These are phyloP conservation scores for Aricia artaxerxes DNA, from an alignment of 2,888 invertebrate species.

Conservation along the genomic window DNA sequence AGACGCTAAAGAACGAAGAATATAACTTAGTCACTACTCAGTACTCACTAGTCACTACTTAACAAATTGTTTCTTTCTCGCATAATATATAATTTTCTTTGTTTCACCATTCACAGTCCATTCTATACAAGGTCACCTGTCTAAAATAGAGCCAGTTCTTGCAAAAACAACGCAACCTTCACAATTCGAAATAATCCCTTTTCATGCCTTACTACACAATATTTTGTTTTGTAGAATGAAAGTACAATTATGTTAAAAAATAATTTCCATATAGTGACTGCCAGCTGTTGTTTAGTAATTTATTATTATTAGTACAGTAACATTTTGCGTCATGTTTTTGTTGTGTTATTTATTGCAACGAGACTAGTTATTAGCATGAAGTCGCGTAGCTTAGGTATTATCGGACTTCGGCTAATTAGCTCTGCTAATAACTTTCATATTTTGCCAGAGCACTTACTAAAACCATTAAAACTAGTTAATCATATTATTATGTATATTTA, in stretches of 20 bases:
- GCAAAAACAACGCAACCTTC: constrained; percentile 23
- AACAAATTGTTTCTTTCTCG: background rate
- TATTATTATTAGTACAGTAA: too few species aligned
- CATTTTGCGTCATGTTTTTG: too few species aligned
- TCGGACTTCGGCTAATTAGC: background rate
- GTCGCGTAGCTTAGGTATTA: background rate
- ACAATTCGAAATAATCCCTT: constrained; percentile 17
- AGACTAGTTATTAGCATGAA: background rate
- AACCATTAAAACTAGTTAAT: background rate
- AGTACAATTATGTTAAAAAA: too few species aligned
- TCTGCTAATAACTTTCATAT: background rate
- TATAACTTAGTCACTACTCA: background rate
- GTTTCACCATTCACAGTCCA: background rate
- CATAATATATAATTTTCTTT: background rate
- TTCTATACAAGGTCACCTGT: background rate
- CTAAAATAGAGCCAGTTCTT: constrained; percentile 13
- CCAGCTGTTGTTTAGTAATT: too few species aligned
- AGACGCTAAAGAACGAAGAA: constrained; percentile 7
- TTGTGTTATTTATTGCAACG: background rate
- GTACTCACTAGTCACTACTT: background rate
- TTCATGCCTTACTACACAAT: background rate
- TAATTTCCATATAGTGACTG: too few species aligned
- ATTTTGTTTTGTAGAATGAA: background rate
- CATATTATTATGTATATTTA: background rate
- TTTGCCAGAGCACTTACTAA: background rate